Conservation (phyloP, 2,888 invertebrate genomes). For the Metallyticus violacea region DNA sequence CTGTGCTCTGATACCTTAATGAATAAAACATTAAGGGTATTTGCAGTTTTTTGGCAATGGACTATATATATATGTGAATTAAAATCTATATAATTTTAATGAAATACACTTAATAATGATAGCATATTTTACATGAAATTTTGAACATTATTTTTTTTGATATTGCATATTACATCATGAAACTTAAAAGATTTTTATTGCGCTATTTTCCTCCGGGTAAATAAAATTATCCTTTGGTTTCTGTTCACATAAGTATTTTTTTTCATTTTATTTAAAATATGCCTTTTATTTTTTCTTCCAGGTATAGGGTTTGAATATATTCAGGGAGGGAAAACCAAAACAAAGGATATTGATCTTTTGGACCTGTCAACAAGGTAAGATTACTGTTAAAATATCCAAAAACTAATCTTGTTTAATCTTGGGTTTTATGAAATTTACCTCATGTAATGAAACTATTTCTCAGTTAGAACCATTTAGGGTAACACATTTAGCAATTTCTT, state of each 20-base stretch:
- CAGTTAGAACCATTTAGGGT: no score
- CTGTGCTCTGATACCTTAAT: not conserved
- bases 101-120: not conserved
- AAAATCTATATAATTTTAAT: not conserved
- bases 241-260: not conserved
- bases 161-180: conserved; percentile 50
- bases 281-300: conserved; percentile 35
- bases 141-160: not conserved
- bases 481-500: no score
- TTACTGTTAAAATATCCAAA: not conserved
- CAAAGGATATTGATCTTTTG: conserved; percentile 63
- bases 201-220: conserved; percentile 70
- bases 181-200: conserved; percentile 64
- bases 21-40: not conserved
- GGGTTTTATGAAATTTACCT: no score
- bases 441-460: no score
- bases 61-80: not conserved
- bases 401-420: no score
- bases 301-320: conserved; percentile 62
- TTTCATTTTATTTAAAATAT: no score
- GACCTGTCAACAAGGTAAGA: conserved; percentile 60
- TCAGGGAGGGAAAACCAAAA: conserved; percentile 55
- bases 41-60: not conserved
- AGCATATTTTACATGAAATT: not conserved
- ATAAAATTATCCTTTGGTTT: not conserved